phyloP scores from a whole-genome alignment of 2,113 vertebrate genomes.

The Harpagus bidentatus region DNA sequence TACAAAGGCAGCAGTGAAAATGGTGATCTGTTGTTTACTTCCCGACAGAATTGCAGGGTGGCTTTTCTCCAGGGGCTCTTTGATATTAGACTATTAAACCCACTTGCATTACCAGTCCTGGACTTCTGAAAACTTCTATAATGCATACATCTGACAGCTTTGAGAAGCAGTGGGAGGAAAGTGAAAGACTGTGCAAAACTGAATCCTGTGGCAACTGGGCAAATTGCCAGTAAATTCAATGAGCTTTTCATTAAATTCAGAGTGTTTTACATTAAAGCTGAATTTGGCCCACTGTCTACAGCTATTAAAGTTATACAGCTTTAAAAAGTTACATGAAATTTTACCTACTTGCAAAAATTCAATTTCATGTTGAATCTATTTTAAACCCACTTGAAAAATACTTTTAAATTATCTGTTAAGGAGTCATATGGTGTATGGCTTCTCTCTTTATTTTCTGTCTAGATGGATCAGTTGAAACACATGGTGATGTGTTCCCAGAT shows the following conservation, averaged over 20 bases:
- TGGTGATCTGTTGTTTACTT: neutral
- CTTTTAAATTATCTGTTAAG: neutral
- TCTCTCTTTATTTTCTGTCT: neutral
- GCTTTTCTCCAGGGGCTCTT: neutral
- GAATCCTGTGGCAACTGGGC: conserved; percentile 8
- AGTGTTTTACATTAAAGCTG: neutral
- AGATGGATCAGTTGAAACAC: neutral
- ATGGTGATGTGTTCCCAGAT: neutral
- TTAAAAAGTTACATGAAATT: conserved; percentile 26
- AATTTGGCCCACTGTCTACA: conserved; percentile 7
- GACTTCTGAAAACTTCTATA: conserved; percentile 8
- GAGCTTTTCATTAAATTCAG: conserved; percentile 34
- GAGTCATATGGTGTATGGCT: neutral
- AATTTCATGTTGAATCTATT: neutral
- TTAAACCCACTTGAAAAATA: conserved; percentile 21
- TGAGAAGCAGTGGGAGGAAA: conserved; percentile 12
- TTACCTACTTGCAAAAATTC: conserved; percentile 16
- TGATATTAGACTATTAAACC: neutral
- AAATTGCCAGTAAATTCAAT: conserved; percentile 41
- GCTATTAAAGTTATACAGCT: neutral
- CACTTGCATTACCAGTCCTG: neutral
- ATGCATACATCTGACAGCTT: neutral
- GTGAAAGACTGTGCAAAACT: conserved; percentile 4
- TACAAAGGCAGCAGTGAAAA: neutral
- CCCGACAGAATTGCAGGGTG: neutral